Conservation (phyloP, 2,888 invertebrate species). For the Cenopis cana region DNA sequence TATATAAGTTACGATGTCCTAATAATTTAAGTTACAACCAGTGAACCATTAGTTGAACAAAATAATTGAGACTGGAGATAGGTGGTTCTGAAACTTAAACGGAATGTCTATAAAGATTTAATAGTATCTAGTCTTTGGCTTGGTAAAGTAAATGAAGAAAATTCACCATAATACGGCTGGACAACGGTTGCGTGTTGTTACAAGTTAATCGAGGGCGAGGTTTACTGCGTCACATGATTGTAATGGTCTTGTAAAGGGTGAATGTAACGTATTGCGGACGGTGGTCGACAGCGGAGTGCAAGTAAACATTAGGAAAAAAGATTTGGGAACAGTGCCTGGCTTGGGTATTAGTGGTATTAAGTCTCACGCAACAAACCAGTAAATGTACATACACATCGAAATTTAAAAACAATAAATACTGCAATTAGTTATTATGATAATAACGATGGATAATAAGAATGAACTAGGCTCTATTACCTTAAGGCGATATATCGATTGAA, state of each 20-base stretch:
- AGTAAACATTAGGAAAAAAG: constrained; percentile 34
- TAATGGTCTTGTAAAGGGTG: constrained; percentile 70
- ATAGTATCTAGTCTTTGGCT: neutral
- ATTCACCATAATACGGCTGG: constrained; percentile 24
- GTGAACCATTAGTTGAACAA: no score
- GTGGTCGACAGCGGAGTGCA: constrained; percentile 49
- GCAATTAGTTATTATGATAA: no score
- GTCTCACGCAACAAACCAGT: no score
- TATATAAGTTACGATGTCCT: neutral
- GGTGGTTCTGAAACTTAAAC: neutral
- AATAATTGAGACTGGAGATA: no score
- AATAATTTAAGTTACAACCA: neutral
- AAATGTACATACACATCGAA: no score
- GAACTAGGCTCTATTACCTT: no score
- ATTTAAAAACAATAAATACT: no score
- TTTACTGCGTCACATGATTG: constrained; percentile 68
- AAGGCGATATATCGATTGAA: no score
- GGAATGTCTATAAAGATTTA: no score
- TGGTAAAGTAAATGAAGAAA: constrained; percentile 25
- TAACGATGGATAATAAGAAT: no score
- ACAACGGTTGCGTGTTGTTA: constrained; percentile 54
- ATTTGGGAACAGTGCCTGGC: no score
- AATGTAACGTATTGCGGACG: constrained; percentile 64
- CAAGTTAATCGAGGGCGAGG: constrained; percentile 66
- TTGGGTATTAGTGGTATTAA: no score